Evolutionary conservation across 2,797 vertebrate genomes (phyloP).

Genomic region (Bovichtus variegatus): DNA sequence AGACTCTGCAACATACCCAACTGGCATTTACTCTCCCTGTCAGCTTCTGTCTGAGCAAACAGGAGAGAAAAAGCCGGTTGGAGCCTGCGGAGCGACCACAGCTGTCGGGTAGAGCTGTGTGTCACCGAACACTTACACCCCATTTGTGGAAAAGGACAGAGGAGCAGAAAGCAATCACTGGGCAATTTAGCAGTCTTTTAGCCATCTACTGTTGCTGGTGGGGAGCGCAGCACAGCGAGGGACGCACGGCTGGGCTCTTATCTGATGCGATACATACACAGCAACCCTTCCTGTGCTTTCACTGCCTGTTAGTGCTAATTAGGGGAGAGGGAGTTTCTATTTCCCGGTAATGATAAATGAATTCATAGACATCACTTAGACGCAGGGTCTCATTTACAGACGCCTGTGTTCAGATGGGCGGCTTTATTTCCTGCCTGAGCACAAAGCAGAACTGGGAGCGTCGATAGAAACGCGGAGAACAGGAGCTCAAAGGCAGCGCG

Average conservation of each 20-base stretch:
- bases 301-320: conserved; percentile 7
- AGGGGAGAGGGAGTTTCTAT: not conserved
- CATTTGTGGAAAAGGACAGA: conserved; percentile 41
- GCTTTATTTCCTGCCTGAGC: conserved; percentile 10
- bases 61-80: conserved; percentile 4
- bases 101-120: conserved; percentile 37
- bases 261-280: conserved; percentile 33
- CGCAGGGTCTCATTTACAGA: conserved; percentile 13
- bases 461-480: conserved; percentile 27
- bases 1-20: conserved; percentile 20
- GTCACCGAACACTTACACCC: conserved; percentile 34
- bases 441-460: conserved; percentile 16
- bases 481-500: conserved; percentile 26
- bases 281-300: conserved; percentile 13
- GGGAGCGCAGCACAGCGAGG: conserved; percentile 19
- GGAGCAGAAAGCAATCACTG: conserved; percentile 47
- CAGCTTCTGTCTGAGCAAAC: conserved; percentile 44
- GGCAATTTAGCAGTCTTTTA: conserved; percentile 39
- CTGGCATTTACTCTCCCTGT: conserved; percentile 35
- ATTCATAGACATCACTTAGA: conserved; percentile 10
- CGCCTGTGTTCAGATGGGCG: not conserved
- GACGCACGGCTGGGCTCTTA: not conserved
- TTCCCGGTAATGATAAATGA: conserved; percentile 11
- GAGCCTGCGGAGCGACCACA: conserved; percentile 33
- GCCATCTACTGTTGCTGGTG: conserved; percentile 16